These are phyloP conservation scores for Spilarctia lutea DNA, from an alignment of 2,888 invertebrate species.

Conservation along the genomic window DNA sequence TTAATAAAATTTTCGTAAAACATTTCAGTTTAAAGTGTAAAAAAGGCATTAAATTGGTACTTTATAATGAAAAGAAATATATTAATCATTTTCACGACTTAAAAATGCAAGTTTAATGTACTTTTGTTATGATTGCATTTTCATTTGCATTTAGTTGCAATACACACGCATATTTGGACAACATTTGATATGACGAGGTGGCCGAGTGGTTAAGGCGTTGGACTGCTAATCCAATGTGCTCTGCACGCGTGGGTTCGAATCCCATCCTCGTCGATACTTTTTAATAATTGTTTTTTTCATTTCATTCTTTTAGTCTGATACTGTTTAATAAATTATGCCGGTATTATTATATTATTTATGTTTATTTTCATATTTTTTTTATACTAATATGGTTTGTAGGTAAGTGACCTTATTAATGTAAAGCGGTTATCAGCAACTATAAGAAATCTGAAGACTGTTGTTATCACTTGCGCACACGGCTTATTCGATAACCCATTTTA, in stretches of 20 bases:
- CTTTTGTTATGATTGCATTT: neutral
- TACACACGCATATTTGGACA: neutral
- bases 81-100: conserved; percentile 1
- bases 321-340: neutral
- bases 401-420: neutral
- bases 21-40: too few species aligned
- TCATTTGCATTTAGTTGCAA: neutral
- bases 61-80: neutral
- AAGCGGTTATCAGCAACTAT: neutral
- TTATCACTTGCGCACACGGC: neutral
- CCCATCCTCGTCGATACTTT: conserved; percentile 90
- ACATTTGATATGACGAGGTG: conserved; percentile 88
- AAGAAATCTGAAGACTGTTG: neutral
- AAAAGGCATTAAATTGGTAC: neutral
- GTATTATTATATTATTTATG: neutral
- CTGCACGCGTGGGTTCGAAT: conserved; percentile 95
- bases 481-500: neutral
- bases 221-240: conserved; percentile 95
- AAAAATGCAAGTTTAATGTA: neutral
- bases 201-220: conserved; percentile 95
- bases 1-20: too few species aligned
- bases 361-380: neutral
- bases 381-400: neutral
- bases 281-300: neutral
- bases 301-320: neutral